These are phyloP conservation scores for Drosophila cyrtoloma DNA, from an alignment of 2,888 invertebrate species.

Conservation along the genomic window DNA sequence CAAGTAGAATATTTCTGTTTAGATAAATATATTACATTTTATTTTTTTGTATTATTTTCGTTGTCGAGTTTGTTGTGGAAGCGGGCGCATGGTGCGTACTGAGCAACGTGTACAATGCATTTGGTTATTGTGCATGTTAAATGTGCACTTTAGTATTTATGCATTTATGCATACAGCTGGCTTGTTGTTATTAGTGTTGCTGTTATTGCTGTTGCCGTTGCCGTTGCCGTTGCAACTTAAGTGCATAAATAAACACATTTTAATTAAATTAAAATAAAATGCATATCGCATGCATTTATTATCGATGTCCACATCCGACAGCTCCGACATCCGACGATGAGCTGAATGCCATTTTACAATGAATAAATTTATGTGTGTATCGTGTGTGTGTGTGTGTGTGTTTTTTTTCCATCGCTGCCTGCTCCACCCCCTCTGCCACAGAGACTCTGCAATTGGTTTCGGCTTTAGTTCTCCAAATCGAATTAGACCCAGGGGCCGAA, in stretches of 20 bases:
- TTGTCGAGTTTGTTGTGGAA: neutral
- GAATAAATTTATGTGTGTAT: constrained; percentile 70
- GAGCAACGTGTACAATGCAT: constrained; percentile 48
- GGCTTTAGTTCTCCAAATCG: constrained; percentile 72
- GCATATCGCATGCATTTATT: constrained; percentile 63
- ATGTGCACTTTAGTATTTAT: constrained; percentile 54
- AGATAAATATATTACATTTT: neutral
- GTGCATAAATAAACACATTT: constrained; percentile 80
- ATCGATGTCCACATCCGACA: constrained; percentile 66
- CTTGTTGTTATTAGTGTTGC: constrained; percentile 15
- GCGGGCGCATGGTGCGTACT: constrained; percentile 40
- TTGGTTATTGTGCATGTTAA: constrained; percentile 52
- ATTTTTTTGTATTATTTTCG: neutral
- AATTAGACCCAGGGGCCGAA: constrained; percentile 75
- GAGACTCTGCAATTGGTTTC: constrained; percentile 3
- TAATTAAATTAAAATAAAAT: constrained; percentile 79
- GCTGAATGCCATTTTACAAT: constrained; percentile 49
- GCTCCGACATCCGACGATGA: constrained; percentile 32
- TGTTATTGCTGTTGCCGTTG: constrained; percentile 11
- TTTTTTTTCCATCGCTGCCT: constrained; percentile 33
- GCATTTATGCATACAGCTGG: constrained; percentile 52
- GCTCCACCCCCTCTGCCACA: neutral
- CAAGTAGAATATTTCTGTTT: constrained; percentile 7
- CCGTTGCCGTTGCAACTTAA: constrained; percentile 59
- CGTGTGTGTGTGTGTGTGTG: constrained; percentile 14